Percentiles rank a stretch among this genome's conserved stretches.
These are phyloP conservation scores for Synanceia verrucosa DNA, from an alignment of 2,797 vertebrate genomes.

Conservation along the genomic window DNA sequence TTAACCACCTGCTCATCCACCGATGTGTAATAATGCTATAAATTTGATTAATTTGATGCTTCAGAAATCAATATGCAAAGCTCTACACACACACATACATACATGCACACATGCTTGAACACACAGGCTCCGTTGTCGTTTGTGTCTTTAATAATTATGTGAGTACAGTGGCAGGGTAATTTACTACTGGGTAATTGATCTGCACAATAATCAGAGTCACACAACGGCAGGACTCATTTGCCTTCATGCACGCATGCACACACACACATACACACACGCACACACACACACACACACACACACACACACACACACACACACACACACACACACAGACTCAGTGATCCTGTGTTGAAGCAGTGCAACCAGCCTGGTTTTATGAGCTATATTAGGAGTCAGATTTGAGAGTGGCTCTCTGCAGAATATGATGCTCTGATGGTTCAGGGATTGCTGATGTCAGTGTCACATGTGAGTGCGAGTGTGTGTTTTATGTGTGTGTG, in stretches of 20 bases:
- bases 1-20: slow-evolving; percentile 20
- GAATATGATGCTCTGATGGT: slow-evolving; percentile 55
- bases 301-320: slow-evolving; percentile 7
- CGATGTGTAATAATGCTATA: slow-evolving; percentile 17
- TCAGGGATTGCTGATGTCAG: slow-evolving; percentile 40
- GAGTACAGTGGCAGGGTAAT: slow-evolving; percentile 39
- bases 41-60: slow-evolving; percentile 30
- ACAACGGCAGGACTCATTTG: neutral
- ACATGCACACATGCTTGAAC: neutral
- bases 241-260: slow-evolving; percentile 6
- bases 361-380: slow-evolving; percentile 65
- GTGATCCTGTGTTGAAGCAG: slow-evolving; percentile 28
- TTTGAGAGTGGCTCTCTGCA: slow-evolving; percentile 57
- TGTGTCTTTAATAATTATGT: slow-evolving; percentile 44
- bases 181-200: slow-evolving; percentile 57
- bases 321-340: neutral
- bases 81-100: neutral
- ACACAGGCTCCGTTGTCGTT: neutral
- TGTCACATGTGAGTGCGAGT: slow-evolving; percentile 36
- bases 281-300: neutral
- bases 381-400: slow-evolving; percentile 65
- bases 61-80: slow-evolving; percentile 15
- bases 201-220: slow-evolving; percentile 39
- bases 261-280: slow-evolving; percentile 7
- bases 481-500: slow-evolving; percentile 5